Percentiles rank a stretch among this genome's conserved stretches.
phyloP scores from a whole-genome alignment of 2,113 vertebrate species.

The Aplodontia rufa region DNA sequence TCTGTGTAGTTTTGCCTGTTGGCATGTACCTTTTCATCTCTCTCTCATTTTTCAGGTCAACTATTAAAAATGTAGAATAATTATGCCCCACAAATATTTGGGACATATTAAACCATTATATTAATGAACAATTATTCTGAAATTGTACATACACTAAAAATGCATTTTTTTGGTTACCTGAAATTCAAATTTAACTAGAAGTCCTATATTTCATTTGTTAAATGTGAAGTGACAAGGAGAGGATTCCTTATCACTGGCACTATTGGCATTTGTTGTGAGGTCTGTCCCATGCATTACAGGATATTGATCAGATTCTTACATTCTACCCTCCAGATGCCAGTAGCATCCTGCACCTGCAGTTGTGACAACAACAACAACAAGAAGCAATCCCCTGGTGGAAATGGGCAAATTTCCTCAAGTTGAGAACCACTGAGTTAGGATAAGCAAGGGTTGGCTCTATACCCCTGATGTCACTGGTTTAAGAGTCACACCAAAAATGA shows the following conservation, averaged over 20 bases:
- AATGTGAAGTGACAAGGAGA: background rate
- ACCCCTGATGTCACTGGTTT: background rate
- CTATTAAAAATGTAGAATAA: background rate
- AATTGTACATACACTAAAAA: background rate
- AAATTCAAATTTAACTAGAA: background rate
- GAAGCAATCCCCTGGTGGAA: background rate
- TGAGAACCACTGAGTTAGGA: background rate
- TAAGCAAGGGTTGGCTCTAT: background rate
- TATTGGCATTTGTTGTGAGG: background rate
- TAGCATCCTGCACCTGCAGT: background rate
- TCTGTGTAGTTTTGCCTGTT: background rate
- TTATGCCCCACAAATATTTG: background rate
- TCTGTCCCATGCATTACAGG: background rate
- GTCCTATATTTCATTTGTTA: background rate
- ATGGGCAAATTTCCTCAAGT: too few species aligned
- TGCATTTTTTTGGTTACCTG: background rate
- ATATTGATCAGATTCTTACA: background rate
- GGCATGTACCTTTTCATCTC: background rate
- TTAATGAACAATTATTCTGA: too few species aligned
- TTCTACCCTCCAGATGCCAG: background rate
- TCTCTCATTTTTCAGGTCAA: background rate
- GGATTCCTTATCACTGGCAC: background rate
- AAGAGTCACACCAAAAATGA: background rate
- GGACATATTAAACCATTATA: background rate
- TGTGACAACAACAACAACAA: background rate